Conservation (phyloP, 2,888 invertebrate genomes). For the Tipula vernalis region DNA sequence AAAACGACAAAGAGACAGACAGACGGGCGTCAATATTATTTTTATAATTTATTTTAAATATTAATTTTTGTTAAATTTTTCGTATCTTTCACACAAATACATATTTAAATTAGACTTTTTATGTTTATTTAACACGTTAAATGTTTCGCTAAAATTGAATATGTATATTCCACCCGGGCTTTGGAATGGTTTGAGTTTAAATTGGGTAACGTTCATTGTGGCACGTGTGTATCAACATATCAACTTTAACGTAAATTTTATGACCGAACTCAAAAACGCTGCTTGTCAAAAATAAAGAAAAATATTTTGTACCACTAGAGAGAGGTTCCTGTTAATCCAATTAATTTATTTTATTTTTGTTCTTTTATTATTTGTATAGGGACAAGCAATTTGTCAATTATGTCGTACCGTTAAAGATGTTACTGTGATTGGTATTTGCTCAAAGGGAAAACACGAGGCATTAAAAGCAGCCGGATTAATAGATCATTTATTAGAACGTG, state of each 20-base stretch:
- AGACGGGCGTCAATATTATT: slow-evolving; percentile 9
- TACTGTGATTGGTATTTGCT: slow-evolving; percentile 73
- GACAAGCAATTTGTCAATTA: slow-evolving; percentile 72
- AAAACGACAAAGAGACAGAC: slow-evolving; percentile 7
- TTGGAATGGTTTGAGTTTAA: neutral
- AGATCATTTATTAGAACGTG: slow-evolving; percentile 67
- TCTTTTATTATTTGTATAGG: slow-evolving; percentile 40
- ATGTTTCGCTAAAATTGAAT: neutral
- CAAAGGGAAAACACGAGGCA: slow-evolving; percentile 73
- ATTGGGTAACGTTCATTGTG: neutral
- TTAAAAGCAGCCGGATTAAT: slow-evolving; percentile 58
- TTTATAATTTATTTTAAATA: neutral
- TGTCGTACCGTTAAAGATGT: slow-evolving; percentile 69
- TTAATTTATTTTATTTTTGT: slow-evolving; percentile 11
- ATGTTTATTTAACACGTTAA: neutral
- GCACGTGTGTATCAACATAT: neutral
- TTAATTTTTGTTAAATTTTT: neutral
- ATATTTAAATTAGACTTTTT: neutral
- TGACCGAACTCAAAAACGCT: neutral
- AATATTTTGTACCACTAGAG: no score
- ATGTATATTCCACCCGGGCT: neutral
- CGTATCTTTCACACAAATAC: neutral
- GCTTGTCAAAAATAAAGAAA: neutral
- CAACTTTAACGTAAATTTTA: neutral
- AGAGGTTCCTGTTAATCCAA: no score